Evolutionary conservation across 2,797 vertebrate species (phyloP), one percentile per base, ranked within the genome.

Genomic region (Phalloptychus januarius): DNA sequence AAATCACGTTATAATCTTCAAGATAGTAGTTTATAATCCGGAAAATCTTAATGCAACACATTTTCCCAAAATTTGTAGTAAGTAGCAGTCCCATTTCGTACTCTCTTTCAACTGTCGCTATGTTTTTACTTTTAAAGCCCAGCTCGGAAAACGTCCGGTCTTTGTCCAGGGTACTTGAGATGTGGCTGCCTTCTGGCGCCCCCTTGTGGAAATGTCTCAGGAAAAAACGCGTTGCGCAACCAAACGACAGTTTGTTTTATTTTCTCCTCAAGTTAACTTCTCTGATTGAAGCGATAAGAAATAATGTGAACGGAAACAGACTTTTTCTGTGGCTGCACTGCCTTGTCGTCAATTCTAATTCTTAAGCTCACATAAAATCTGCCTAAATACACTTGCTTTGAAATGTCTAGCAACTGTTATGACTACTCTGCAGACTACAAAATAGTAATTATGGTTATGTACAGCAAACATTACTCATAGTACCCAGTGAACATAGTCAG

Each of bases 211-310:
- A 67, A 44, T 12, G 7, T 11, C 3, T 33, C 20, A 45, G 73
- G 42, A n/a, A 75, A 56, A 54, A 10, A 44, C 12, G 11, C 12
- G 52, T 93, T 93, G 79, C 67, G 72, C 73, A 91, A 92, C 75
- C 50, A 80, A 46, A 82, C 44, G 38, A 45, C 2, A 71, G 75
- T 77, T 83, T 90, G 74, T 86, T 83, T 83, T 0, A 63, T 67
- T 87, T n/a, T 86, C 83, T 83, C 80, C 2, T 6, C 1, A 18
- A 16, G 23, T 38, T 71, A 58, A 28, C 23, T 10, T 69, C 83
- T 54, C 79, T 75, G 78, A 86, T 85, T 13, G 65, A 76, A 58
- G n/a, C 36, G 82, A 89, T 72, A 74, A 85, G 75, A 77, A 50
- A 67, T 56, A 36, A 80, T 56, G 54, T 46, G 38, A 88, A 80